Evolutionary conservation across 2,113 vertebrate genomes (phyloP), one percentile per base, ranked within the genome.

Genomic region (Mormyrus iriodes): DNA sequence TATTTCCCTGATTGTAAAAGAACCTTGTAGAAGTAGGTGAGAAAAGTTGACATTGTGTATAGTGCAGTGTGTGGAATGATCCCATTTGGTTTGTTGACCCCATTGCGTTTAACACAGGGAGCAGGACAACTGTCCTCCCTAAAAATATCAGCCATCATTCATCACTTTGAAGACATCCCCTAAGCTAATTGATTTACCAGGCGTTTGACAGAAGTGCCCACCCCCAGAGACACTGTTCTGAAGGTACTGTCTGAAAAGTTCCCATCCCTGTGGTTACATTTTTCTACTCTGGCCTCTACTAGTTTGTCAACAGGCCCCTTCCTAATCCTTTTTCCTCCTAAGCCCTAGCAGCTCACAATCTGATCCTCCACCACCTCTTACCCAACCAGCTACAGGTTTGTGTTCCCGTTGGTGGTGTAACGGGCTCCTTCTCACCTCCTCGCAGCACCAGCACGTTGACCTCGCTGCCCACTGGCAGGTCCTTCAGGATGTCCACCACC

Each of bases 401-500:
- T 19, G 65, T 69, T 73, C 87, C 13, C 42, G 51, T 48, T 85
- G 76, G 51, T 0, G 39, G 82, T 84, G 82, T 19, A 19, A 7
- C 8, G 3, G 42, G 9, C 8, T 55, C 19, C 21, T 39, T 93
- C 91, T 94, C 94, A 99, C 98, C 98, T 97, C 98, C 98, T 95
- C 98, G 92, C 2, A 99, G 95, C 92, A 99, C 97, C 61, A 99
- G 97, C 90, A 99, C 93, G 0, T 95, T 97, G 91, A 99, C 98
- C 92, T 99, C 98, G 2, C 97, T 96, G 92, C 98, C 98, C 44
- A 97, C 94, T 0, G 98, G 97, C 90, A 98, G 97, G 93, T 99
- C 98, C 93, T 99, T 99, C 88, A 99, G 97, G 88, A 99, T 98
- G 95, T 99, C 98, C 91, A 99, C 98, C 93, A 99, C 98, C 91